These are phyloP conservation scores for Agelastica alni DNA, from an alignment of 2,888 invertebrate species.

Conservation along the genomic window DNA sequence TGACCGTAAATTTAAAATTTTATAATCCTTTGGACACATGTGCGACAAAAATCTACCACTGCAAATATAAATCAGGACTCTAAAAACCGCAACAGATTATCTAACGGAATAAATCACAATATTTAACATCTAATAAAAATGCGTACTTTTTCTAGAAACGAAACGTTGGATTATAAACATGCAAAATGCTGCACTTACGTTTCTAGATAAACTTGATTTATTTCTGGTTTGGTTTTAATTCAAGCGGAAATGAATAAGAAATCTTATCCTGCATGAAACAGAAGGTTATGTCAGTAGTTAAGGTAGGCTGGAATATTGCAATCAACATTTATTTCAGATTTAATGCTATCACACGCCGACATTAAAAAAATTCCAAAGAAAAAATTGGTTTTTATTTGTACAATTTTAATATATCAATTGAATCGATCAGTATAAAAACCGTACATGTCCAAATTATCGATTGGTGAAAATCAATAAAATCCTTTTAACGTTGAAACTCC, in stretches of 20 bases:
- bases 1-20: slow-evolving; percentile 8
- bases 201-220: slow-evolving; percentile 42
- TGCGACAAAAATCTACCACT: slow-evolving; percentile 5
- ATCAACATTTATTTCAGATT: no score
- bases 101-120: slow-evolving; percentile 18
- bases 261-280: slow-evolving; percentile 6
- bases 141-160: slow-evolving; percentile 19
- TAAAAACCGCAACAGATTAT: slow-evolving; percentile 15
- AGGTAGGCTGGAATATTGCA: background rate
- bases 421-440: no score
- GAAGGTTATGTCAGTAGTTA: slow-evolving; percentile 10
- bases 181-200: slow-evolving; percentile 35
- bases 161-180: slow-evolving; percentile 29
- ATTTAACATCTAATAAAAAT: slow-evolving; percentile 25
- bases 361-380: no score
- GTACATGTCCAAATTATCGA: no score
- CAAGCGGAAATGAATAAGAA: slow-evolving; percentile 22
- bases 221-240: slow-evolving; percentile 33
- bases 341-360: no score
- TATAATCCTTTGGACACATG: slow-evolving; percentile 19
- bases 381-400: no score
- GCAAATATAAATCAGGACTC: slow-evolving; percentile 13
- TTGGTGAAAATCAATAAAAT: no score
- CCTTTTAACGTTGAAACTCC: no score
- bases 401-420: no score